Evolutionary conservation across 2,113 vertebrate species (phyloP).

Genomic region (Alectura lathami): DNA sequence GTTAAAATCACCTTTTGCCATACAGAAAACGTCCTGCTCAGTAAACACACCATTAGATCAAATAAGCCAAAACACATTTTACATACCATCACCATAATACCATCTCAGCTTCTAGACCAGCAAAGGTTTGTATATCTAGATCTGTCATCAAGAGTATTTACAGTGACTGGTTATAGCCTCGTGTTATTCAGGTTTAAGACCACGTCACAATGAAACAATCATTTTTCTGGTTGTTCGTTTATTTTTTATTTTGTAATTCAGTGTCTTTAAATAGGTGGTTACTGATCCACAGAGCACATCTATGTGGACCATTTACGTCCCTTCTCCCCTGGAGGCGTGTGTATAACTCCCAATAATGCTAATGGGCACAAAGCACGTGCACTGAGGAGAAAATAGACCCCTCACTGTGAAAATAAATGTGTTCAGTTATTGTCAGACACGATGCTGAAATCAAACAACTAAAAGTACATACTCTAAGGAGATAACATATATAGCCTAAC

Average conservation of each 20-base stretch:
- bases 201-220: neutral
- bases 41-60: neutral
- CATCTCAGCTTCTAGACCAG: neutral
- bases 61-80: neutral
- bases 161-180: neutral
- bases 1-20: constrained; percentile 7
- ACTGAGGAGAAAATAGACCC: constrained; percentile 73
- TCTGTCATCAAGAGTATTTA: neutral
- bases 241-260: neutral
- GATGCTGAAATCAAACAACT: constrained; percentile 72
- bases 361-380: constrained; percentile 67
- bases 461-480: constrained; percentile 55
- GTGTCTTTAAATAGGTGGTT: constrained; percentile 19
- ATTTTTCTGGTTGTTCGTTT: neutral
- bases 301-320: constrained; percentile 40
- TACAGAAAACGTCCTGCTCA: neutral
- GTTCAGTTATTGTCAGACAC: constrained; percentile 71
- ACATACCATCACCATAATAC: neutral
- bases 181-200: neutral
- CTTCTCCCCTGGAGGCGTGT: constrained; percentile 30
- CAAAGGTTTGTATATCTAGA: neutral
- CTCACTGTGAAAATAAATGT: constrained; percentile 80
- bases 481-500: constrained; percentile 46
- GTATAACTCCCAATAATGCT: constrained; percentile 69
- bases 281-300: constrained; percentile 38